Base-by-base conservation (phyloP, 2,888 invertebrate species). In the Crioceris asparagi region DNA sequence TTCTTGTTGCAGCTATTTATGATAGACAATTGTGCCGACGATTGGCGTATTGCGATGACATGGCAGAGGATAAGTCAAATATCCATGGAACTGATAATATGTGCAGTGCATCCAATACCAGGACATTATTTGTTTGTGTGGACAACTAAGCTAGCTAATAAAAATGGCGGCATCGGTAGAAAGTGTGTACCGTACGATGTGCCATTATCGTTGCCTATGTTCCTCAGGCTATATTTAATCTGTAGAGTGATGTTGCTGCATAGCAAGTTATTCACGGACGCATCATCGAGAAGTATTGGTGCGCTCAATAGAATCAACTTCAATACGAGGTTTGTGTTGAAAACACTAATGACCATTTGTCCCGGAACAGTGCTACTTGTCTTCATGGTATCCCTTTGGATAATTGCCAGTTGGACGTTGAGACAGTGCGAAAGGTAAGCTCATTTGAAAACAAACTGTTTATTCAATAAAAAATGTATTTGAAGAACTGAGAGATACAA, bases 1-100 rank as follows among this genome's bases (percentile, higher is more conserved):
- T 17, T 36, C 25, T 36, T 40, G 34, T 74, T 75, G 29, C 78
- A 98, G 96, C 79, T 98, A 71, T 98, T 97, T 76, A 96, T 97
- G 87, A 94, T 97, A 72, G 97, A 98, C 78, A 99, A 98, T 76
- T 96, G 96, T 72, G 94, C 97, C 51, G 98, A 99, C 67, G 98
- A 98, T 74, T 99, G 98, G 98, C 79, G 97, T 64, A 98, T 99
- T 70, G 97, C 97, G 59, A 93, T 98, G 86, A 97, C 96, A 54
- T 92, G 91, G 84, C 92, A 94, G 69, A 77, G 97, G 67, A 86
- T 94, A 67, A 77, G 82, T 57, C 90, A 90, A 71, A 92, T 96
- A 62, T 74, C 79, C 42, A 73, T 92, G 60, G 97, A 98, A 71
- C 75, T 98, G 56, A 70, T 82, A 54, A 90, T 97, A 62, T 98